Evolutionary conservation across 2,888 invertebrate species (phyloP).

Genomic region (Yponomeuta evonymella): DNA sequence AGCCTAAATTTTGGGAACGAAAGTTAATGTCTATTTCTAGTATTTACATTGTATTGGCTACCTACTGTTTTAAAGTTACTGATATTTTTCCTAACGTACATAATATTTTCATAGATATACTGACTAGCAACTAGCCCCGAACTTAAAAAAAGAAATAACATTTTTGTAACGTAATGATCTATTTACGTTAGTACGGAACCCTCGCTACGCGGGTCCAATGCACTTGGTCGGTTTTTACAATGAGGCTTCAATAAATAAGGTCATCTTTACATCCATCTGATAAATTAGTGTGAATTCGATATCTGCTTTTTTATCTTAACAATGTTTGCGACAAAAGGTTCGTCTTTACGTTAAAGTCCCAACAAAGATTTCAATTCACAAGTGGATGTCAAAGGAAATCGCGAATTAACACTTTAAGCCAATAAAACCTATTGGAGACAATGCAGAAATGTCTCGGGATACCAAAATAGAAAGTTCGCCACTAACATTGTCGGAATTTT

Average conservation of each 20-base stretch:
- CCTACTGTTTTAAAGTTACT: no score
- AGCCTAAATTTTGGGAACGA: no score
- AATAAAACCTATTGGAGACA: constrained; percentile 5
- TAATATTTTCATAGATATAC: no score
- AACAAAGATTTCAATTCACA: constrained; percentile 5
- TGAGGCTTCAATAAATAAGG: background rate
- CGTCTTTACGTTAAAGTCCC: background rate
- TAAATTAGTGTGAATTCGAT: constrained; percentile 1
- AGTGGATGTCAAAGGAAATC: background rate
- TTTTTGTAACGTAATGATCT: no score
- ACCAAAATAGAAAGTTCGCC: constrained; percentile 55
- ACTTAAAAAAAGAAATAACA: no score
- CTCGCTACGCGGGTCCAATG: no score
- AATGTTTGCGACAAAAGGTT: constrained; percentile 4
- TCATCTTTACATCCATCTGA: background rate
- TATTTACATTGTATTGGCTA: no score
- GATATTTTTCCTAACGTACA: no score
- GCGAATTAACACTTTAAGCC: background rate
- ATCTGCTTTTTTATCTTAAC: background rate
- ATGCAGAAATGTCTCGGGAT: constrained; percentile 29
- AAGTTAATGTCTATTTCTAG: no score
- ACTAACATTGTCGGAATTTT: background rate
- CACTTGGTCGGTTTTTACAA: no score
- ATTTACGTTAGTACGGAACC: no score
- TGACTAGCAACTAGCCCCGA: no score